Evolutionary conservation across 2,797 vertebrate species (phyloP), one percentile per base, ranked within the genome.

Genomic region (Enteromius paludinosus): DNA sequence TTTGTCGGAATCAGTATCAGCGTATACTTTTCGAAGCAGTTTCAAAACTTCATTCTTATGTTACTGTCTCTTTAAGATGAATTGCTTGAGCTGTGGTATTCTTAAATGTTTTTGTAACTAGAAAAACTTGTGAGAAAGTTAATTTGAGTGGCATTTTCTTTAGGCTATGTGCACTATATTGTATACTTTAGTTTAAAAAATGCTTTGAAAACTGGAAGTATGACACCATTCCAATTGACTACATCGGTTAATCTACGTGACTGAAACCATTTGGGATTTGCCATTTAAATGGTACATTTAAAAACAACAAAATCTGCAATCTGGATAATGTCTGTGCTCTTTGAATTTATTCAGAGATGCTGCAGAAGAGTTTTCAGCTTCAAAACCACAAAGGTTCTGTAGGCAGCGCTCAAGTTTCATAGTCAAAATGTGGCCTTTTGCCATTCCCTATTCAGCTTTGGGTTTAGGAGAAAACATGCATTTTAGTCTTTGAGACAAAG

Each of bases 401-500:
- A 79, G 83, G 56, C 65, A 33, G 83, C 79, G 61, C 64, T 76
- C 59, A 78, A 87, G 78, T 78, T 70, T 78, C 45, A 65, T 68
- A 73, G 74, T 86, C 68, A 62, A 77, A 79, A 85, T 47, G 69
- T 86, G 86, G 85, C 81, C 83, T 82, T 82, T 64, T 84, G 87
- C 87, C 83, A 78, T 85, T 78, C 75, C 79, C 78, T 52, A 84
- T 86, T 87, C 80, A 85, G 81, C 45, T 17, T 25, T 82, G 80
- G 78, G 17, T 85, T 83, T 52, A 12, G 54, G 68, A 75, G 41
- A 86, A 88, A 86, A 85, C 73, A 83, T 87, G 75, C 84, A 91
- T 92, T 91, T 92, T 86, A 87, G 91, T 93, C 92, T 92, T 89
- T 78, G 70, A 92, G 92, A 94, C 93, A 93, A 92, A 93, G 90